Percentiles rank a stretch among this genome's conserved stretches.
These are phyloP conservation scores for Cephonodes hylas DNA, from an alignment of 2,888 invertebrate species.

Conservation along the genomic window DNA sequence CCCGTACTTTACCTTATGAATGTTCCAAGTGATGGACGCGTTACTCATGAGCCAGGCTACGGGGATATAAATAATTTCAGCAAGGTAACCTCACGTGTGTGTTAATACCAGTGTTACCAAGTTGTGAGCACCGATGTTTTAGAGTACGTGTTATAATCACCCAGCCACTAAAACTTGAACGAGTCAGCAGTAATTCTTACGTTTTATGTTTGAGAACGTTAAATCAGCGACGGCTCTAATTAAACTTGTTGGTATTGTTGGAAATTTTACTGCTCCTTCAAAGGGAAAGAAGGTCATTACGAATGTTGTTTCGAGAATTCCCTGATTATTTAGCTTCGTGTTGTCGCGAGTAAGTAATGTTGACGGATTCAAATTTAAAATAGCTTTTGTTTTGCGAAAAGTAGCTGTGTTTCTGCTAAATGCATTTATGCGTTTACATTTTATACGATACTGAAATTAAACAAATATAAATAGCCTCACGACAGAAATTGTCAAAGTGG, in stretches of 20 bases:
- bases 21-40: too few species aligned
- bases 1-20: too few species aligned
- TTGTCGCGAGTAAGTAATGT: background rate
- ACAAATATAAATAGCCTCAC: too few species aligned
- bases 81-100: background rate
- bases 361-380: background rate
- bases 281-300: slow-evolving; percentile 3
- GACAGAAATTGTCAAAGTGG: too few species aligned
- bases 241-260: slow-evolving; percentile 10
- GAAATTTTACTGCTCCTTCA: slow-evolving; percentile 4
- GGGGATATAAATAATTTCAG: background rate
- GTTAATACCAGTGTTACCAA: background rate
- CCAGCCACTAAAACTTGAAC: background rate
- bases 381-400: background rate
- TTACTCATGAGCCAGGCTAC: background rate
- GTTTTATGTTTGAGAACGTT: slow-evolving; percentile 6
- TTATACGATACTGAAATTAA: too few species aligned
- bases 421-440: too few species aligned
- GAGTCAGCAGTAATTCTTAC: slow-evolving; percentile 8
- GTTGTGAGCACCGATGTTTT: background rate
- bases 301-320: background rate
- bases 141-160: slow-evolving; percentile 2
- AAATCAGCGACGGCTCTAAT: slow-evolving; percentile 4
- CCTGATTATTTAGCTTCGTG: background rate
- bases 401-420: background rate